Evolutionary conservation across 1,140 invertebrate species (phyloP).

Genomic region (Monomorium pharaonis): DNA sequence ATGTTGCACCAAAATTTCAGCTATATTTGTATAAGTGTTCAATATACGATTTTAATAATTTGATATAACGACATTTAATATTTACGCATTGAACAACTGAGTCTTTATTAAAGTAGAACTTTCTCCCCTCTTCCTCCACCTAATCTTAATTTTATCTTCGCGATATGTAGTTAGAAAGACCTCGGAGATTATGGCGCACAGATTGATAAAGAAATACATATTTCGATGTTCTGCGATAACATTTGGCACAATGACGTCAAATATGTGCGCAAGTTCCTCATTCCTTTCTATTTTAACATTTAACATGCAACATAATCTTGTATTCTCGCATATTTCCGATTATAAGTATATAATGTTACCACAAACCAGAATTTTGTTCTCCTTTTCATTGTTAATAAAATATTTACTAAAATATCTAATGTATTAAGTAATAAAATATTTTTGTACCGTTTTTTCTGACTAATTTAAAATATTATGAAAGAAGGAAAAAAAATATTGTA

Average conservation of each 20-base stretch:
- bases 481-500: not conserved
- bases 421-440: conserved; percentile 2
- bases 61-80: not conserved
- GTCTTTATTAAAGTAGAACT: not conserved
- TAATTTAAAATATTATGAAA: not conserved
- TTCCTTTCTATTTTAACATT: conserved; percentile 6
- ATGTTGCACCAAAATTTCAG: not conserved
- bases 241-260: conserved; percentile 57
- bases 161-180: conserved; percentile 16
- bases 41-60: not conserved
- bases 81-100: not conserved
- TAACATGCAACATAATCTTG: not conserved
- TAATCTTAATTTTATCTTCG: conserved; percentile 34
- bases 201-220: conserved; percentile 35
- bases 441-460: not conserved
- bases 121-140: too few species aligned
- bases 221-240: conserved; percentile 50
- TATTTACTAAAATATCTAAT: not conserved
- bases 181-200: not conserved
- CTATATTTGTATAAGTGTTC: not conserved
- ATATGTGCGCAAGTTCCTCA: conserved; percentile 9
- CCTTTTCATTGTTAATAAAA: not conserved
- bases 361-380: not conserved
- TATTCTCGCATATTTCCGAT: not conserved
- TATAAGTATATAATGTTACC: not conserved